Evolutionary conservation across 2,888 invertebrate species (phyloP), one percentile per base, ranked within the genome.

Genomic region (Crioceris asparagi): DNA sequence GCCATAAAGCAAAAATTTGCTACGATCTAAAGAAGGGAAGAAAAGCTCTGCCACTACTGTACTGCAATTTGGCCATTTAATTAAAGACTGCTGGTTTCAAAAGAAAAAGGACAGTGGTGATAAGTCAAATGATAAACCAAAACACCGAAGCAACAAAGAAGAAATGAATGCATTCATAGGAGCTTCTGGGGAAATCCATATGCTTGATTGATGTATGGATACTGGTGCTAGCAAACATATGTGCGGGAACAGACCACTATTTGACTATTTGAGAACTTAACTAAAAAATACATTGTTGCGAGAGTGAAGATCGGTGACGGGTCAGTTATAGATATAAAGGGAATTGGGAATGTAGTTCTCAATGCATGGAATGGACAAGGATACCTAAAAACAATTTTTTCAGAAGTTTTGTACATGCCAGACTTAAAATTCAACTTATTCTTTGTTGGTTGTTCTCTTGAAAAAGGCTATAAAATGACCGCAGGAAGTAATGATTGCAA

Each of bases 381-480:
- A 17, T 53, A 48, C 46, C 21, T 48, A 10, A 38, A 49, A 38
- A 39, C 43, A 15, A 35, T 32, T 8, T 26, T 46, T 16, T 30
- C 36, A 14, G 31, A 46, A 32, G 47, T 49, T 5, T 36, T 44
- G 16, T 46, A 45, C 30, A 44, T 49, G 3, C 47, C 47, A 23
- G 35, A 49, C 14, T 26, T 49, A 18, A 48, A 36, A 3, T 43
- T 44, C 32, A 53, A 54, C 32, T 29, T 53, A 18, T 54, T 53
- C 18, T 54, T 52, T 31, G 51, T 51, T 2, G 41, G 46, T 5
- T 38, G 43, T 40, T 41, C 46, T 8, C 25, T 54, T 3, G 53
- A 53, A 31, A 51, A 52, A 42, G 47, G 51, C 11, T 54, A 47
- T 32, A 2, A 17, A 2, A 29, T 45, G 32, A 12, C 38, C 5